A percentile compares a stretch with the other conserved stretches of the same genome.
Evolutionary conservation across 1,140 invertebrate species (phyloP).

Genomic region (Episyrphus balteatus): DNA sequence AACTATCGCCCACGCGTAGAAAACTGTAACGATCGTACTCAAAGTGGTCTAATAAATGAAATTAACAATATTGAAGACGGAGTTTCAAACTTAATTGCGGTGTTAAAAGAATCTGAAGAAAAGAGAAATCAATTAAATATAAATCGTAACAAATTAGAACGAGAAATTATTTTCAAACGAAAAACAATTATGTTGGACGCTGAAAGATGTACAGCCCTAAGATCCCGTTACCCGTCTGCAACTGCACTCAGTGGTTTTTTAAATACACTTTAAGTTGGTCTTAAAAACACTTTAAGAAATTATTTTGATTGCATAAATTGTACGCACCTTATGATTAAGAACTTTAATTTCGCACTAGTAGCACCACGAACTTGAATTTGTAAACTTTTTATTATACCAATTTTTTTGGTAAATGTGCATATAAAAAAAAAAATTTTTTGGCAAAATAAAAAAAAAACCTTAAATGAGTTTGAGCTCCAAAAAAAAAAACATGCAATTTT

Average conservation of each 20-base stretch:
- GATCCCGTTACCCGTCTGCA: slow-evolving; percentile 55
- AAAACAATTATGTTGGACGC: slow-evolving; percentile 58
- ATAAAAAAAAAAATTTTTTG: no score
- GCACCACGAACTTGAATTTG: no score
- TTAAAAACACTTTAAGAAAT: no score
- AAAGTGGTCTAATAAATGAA: slow-evolving; percentile 61
- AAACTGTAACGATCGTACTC: slow-evolving; percentile 56
- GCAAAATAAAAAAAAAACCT: no score
- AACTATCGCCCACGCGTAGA: slow-evolving; percentile 54
- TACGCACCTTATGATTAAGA: no score
- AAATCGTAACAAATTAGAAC: slow-evolving; percentile 50
- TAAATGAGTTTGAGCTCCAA: no score
- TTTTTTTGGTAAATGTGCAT: no score
- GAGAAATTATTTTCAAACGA: slow-evolving; percentile 58
- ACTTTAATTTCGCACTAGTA: no score
- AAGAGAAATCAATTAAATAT: slow-evolving; percentile 47
- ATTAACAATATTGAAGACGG: slow-evolving; percentile 55
- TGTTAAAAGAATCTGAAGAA: slow-evolving; percentile 48
- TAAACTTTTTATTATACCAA: no score
- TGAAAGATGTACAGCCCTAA: slow-evolving; percentile 48
- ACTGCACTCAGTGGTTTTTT: slow-evolving; percentile 45
- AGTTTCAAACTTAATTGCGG: slow-evolving; percentile 46
- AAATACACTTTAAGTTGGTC: no score
- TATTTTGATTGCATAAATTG: no score
- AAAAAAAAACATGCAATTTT: no score